Evolutionary conservation across 2,113 vertebrate genomes (phyloP).

Genomic region (Lipotes vexillifer): DNA sequence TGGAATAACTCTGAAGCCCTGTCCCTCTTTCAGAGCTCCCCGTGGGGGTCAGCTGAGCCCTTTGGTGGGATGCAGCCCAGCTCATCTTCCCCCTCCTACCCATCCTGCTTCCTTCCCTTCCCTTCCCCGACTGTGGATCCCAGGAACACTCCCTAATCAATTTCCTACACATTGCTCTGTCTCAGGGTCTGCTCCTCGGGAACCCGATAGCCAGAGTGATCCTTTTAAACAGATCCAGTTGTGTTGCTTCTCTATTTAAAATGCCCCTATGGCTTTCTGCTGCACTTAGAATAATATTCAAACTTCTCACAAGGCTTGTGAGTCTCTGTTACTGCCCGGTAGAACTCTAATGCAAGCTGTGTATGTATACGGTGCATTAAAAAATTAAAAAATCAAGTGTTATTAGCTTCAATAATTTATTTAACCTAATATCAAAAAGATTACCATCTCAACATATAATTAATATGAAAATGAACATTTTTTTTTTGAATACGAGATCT

Average conservation of each 20-base stretch:
- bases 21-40: not conserved
- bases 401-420: not conserved
- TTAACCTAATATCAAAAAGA: not conserved
- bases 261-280: not conserved
- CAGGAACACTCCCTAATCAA: not conserved
- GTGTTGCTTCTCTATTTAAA: not conserved
- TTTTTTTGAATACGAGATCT: not conserved
- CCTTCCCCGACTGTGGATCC: not conserved
- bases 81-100: not conserved
- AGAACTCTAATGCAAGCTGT: not conserved
- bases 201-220: not conserved
- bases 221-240: not conserved
- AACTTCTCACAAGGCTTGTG: not conserved
- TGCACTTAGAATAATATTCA: not conserved
- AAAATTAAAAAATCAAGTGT: not conserved
- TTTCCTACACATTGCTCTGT: no score
- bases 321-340: not conserved
- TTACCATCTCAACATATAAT: not conserved
- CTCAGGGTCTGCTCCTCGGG: not conserved
- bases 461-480: not conserved
- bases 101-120: no score
- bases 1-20: not conserved
- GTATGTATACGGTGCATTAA: not conserved
- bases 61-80: no score
- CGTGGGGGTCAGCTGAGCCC: not conserved